phyloP scores from a whole-genome alignment of 2,888 invertebrate species.

The Phlogophora meticulosa region DNA sequence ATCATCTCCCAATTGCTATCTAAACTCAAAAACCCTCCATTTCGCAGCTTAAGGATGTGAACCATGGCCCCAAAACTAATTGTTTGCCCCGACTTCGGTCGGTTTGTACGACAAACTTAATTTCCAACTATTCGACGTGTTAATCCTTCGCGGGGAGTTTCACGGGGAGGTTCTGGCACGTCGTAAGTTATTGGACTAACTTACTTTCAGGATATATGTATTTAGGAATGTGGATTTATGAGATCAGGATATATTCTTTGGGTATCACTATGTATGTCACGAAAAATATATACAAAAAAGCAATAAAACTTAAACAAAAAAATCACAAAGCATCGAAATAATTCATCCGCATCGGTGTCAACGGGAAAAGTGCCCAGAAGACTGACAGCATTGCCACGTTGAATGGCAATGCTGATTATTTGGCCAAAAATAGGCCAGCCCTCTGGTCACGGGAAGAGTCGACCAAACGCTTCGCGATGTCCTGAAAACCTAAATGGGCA shows the following conservation, averaged over 20 bases:
- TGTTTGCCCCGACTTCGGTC: constrained; percentile 30
- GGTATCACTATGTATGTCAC: neutral
- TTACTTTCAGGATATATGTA: constrained; percentile 31
- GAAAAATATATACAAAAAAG: neutral
- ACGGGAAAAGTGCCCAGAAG: no score
- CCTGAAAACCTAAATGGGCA: no score
- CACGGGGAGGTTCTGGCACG: constrained; percentile 29
- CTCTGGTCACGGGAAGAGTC: no score
- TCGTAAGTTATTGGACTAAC: constrained; percentile 33
- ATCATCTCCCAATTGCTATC: neutral
- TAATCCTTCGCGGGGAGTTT: constrained; percentile 42
- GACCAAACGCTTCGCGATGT: no score
- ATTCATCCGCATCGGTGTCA: no score
- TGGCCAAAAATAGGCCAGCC: no score
- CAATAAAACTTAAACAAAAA: no score
- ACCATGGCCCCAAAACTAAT: constrained; percentile 49
- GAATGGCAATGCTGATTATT: no score
- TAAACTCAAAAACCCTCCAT: constrained; percentile 14
- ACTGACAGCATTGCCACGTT: no score
- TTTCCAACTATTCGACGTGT: constrained; percentile 52
- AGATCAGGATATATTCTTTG: neutral
- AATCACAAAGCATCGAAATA: no score
- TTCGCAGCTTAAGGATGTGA: constrained; percentile 22
- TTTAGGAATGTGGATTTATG: constrained; percentile 12
- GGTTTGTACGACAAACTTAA: constrained; percentile 45